A percentile compares a stretch with the other conserved stretches of the same genome.
Conservation (phyloP, 2,113 vertebrate genomes). For the Lepisosteus oculatus region DNA sequence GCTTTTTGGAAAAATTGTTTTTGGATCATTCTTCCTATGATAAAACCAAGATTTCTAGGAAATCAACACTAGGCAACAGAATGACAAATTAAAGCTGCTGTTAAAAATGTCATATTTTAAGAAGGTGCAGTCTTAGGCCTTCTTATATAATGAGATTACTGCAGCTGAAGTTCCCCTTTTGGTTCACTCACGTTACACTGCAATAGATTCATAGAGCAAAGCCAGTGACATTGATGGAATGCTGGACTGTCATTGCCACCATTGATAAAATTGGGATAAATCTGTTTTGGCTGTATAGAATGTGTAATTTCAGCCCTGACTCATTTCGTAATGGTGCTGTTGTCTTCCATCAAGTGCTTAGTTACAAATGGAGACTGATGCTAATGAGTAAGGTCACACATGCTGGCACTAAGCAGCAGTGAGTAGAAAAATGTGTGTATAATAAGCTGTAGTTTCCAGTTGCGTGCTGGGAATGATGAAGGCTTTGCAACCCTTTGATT, state of each 20-base stretch:
- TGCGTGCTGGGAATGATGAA: not conserved
- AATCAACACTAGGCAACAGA: too few species aligned
- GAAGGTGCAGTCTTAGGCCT: not conserved
- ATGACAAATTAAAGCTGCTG: too few species aligned
- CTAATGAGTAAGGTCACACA: slow-evolving; percentile 12
- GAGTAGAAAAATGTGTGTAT: not conserved
- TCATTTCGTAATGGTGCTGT: slow-evolving; percentile 2
- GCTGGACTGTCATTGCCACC: too few species aligned
- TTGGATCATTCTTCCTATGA: too few species aligned
- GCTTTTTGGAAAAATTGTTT: too few species aligned
- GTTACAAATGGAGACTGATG: not conserved
- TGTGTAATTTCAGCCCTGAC: not conserved
- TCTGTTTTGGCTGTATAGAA: not conserved
- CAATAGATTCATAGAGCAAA: too few species aligned
- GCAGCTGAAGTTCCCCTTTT: not conserved
- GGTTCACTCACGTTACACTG: not conserved
- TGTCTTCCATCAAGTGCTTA: slow-evolving; percentile 4
- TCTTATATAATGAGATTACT: not conserved
- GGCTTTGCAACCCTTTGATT: slow-evolving; percentile 12
- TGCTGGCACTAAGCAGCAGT: not conserved
- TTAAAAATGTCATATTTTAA: too few species aligned
- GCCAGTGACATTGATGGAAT: too few species aligned
- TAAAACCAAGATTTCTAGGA: too few species aligned
- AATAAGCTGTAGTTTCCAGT: not conserved
- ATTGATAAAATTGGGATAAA: not conserved